Evolutionary conservation across 2,113 vertebrate species (phyloP), one percentile per base, ranked within the genome.

Genomic region (Terrapene triunguis): DNA sequence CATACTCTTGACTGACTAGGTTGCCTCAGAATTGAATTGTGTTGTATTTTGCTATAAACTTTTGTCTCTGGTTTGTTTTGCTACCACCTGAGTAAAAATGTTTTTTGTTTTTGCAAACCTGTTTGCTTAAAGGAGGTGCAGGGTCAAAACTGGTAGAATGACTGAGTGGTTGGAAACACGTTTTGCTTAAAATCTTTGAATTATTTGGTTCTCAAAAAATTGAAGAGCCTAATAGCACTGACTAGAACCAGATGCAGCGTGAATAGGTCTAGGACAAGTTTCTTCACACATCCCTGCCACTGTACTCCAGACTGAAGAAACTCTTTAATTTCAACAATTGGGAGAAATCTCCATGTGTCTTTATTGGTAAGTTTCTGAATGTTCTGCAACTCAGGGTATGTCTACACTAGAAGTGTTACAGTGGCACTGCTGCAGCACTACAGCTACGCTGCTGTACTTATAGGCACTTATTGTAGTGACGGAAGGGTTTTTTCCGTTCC

Each of bases 251-350:
- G 93, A 82, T 50, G 35, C 88, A 89, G 16, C 17, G 13, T 78
- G 13, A 51, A 9, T 74, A 74, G 27, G 87, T 9, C 16, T 1
- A 2, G 47, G 57, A 54, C n/a, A 42, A 86, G 16, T 5, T 53
- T 87, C 8, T 82, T 82, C 11, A 2, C 85, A 82, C 85, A 57
- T 81, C 25, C 4, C 0, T 81, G 12, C 21, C 3, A 42, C 16
- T 95, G 88, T 96, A 27, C 14, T 85, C 65, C 35, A 62, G 2
- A 24, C 38, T 92, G 72, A 88, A 89, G 53, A 92, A 62, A 38
- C 3, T 80, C 29, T 50, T 78, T 47, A 21, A 42, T 4, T 55
- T 53, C 27, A 25, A 29, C 27, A 44, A 16, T 17, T 25, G 48
- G 12, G 27, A 48, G 14, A 29, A 27, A 38, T n/a, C 90, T 5